Base-by-base conservation (phyloP, 1,140 invertebrate genomes). In the Piezodorus guildinii region DNA sequence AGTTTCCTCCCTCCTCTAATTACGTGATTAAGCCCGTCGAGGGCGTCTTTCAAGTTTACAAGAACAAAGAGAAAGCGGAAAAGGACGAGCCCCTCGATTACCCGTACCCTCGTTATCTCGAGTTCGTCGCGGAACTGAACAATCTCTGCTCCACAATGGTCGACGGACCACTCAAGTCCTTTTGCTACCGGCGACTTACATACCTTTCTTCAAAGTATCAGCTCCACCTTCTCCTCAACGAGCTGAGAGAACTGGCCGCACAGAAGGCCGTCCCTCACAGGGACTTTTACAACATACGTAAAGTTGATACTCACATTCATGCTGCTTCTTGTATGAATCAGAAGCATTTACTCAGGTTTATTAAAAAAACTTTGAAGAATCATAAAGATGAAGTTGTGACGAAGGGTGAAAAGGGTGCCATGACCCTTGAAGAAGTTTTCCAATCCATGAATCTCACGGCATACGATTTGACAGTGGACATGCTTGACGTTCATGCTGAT, bases 321-420 rank as follows among this genome's bases (percentile, higher is more conserved):
- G 96, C 95, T 3, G 94, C 96, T 0, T 96, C 94, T 0, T 96
- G 94, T 71, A 99, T 99, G 96, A 99, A 99, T 77, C 96, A 99
- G 76, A 99, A 99, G 74, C 96, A 99, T 75, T 76, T 99, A 63
- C 79, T 99, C 58, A 85, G 96, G 30, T 99, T 99, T 74, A 99
- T 99, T 68, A 99, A 99, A 79, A 98, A 98, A 75, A 94, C 90
- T 0, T 78, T 99, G 69, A 97, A 96, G 74, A 94, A 86, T 60
- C 84, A 91, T 71, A 85, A 87, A 0, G 85, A 96, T 70, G 93
- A 94, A 74, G 83, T 90, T 21, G 91, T 94, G 3, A 88, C 85
- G 51, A 77, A 80, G 25, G 84, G 84, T 60, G 80, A 76, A 59
- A 86, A 85, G 1, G 82, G 84, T 58, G 79, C 80, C 2, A 94